Evolutionary conservation across 2,888 invertebrate genomes (phyloP).

Genomic region (Heteromyza rotundicornis): DNA sequence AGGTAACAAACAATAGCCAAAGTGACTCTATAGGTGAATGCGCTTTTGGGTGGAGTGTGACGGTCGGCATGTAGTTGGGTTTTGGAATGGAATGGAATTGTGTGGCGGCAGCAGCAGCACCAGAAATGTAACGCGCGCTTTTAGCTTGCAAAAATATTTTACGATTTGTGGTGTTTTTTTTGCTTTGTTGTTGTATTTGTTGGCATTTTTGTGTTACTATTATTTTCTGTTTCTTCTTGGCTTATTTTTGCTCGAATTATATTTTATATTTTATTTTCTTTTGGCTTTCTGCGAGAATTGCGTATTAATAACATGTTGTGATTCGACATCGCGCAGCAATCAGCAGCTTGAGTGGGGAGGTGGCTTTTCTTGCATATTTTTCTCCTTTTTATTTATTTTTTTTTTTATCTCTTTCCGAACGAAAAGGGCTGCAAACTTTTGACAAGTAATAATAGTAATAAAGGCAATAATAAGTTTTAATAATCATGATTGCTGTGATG

Average conservation of each 20-base stretch:
- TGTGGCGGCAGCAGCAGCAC: neutral
- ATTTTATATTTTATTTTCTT: neutral
- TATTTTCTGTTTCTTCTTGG: no score
- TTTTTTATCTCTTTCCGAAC: conserved; percentile 26
- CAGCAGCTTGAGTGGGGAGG: conserved; percentile 30
- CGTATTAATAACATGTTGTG: conserved; percentile 54
- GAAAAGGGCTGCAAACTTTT: neutral
- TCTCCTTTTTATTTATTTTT: no score
- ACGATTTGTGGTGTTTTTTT: conserved; percentile 14
- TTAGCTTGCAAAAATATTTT: conserved; percentile 11
- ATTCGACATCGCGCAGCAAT: conserved; percentile 35
- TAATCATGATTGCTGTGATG: conserved; percentile 55
- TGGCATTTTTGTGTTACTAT: conserved; percentile 19
- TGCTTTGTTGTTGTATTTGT: conserved; percentile 17
- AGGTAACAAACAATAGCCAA: conserved; percentile 37
- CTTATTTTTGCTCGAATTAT: no score
- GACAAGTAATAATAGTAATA: conserved; percentile 49
- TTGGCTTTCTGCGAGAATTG: conserved; percentile 38
- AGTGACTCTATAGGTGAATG: neutral
- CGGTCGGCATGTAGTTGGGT: neutral
- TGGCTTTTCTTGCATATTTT: conserved; percentile 35
- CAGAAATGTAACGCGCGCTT: no score
- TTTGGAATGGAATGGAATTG: neutral
- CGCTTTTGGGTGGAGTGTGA: conserved; percentile 4
- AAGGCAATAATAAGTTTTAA: conserved; percentile 52